Evolutionary conservation across 2,113 vertebrate genomes (phyloP), one percentile per base, ranked within the genome.

Genomic region (Hoplias malabaricus): DNA sequence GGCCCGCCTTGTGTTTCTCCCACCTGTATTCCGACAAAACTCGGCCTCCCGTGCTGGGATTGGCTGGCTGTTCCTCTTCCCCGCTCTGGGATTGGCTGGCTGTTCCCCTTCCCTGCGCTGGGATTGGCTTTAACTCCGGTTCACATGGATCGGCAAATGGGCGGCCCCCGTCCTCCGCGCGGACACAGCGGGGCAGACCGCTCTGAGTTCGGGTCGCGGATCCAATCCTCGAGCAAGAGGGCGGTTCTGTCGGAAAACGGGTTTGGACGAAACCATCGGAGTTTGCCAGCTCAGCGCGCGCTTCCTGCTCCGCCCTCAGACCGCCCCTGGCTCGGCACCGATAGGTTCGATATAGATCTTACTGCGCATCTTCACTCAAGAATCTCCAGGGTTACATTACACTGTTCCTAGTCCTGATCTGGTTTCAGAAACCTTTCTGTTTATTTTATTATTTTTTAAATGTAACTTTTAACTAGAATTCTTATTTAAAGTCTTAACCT

Each of bases 211-310:
- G 46, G 5, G 48, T 21, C 8, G 8, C 19, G 9, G 10, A 13
- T 2, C 48, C 48, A 53, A 53, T 23, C 48, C 48, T 4, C 1
- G n/a, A 5, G 19, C 48, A 53, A 21, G n/a, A 23, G 48, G n/a
- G 1, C 1, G n/a, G 3, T 7, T 53, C 23, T 53, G 21, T 53
- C 48, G n/a, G n/a, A 23, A 53, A 9, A 23, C 48, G 48, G 48
- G 48, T 53, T 6, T 19, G 48, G 8, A 50, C 19, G 19, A 50
- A 53, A 65, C 11, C 19, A 87, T 87, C 88, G 80, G 84, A 84
- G 83, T 90, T 88, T 91, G 91, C 92, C 91, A 92, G 90, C 91
- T 92, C 92, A 92, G 91, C 91, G 91, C 91, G 89, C 90, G 90
- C 89, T 86, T 88, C 82, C 89, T 84, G 91, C 91, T 90, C 92